A percentile compares a stretch with the other conserved stretches of the same genome.
These are phyloP conservation scores for zebrafish (Danio rerio) DNA, from an alignment of 2,113 vertebrate genomes.

Conservation along the genomic window GRCz12tu NC_133196.1:25797001-25797500, in stretches of 20 bases:
- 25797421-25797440: constrained; percentile 55
- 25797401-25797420: constrained; percentile 35
- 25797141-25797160: no score
- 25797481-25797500: constrained; percentile 41
- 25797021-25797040: no score
- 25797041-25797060: no score
- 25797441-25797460: constrained; percentile 37
- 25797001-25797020: no score
- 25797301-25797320: constrained; percentile 32
- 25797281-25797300: constrained; percentile 54
- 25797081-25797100: background rate
- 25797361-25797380: constrained; percentile 8
- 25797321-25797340: constrained; percentile 6
- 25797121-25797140: no score
- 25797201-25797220: background rate
- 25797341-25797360: constrained; percentile 9
- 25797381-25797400: constrained; percentile 46
- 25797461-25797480: constrained; percentile 24
- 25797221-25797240: background rate
- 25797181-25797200: background rate
- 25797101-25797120: no score
- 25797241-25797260: constrained; percentile 6
- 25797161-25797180: background rate
- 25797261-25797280: constrained; percentile 44
- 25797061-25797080: background rate